Base-by-base conservation (phyloP, 2,113 vertebrate genomes). In the Isichthys henryi region DNA sequence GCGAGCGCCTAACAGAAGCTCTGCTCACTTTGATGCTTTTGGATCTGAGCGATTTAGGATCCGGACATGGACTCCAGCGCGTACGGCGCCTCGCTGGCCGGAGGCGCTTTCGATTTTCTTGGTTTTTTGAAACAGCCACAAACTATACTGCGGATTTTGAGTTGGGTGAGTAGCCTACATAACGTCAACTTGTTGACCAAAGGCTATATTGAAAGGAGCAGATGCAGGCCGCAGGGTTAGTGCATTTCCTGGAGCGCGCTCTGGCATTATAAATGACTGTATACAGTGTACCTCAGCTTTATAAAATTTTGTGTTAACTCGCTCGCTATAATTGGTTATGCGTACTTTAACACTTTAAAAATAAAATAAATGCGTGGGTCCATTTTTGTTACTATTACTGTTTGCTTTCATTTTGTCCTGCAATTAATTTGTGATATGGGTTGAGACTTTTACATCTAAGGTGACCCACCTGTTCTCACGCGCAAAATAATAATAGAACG, bases 61-160 rank as follows among this genome's bases (percentile, higher is more conserved):
- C n/a, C 23, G 17, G 87, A 48, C 86, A 95, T 94, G 95, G 95
- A 96, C 92, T 95, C 94, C 70, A 95, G 93, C 85, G 97, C 95
- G n/a, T 98, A 98, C 92, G 97, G 98, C 45, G 96, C 95, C 88
- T 94, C 96, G 87, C 96, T 97, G 90, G 96, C 97, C 0, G 98
- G 97, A 43, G 96, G 96, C 50, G 90, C 96, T 90, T 98, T 98
- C 90, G 96, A 98, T 89, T 91, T 95, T 85, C 0, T 58, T 53
- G 96, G 94, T 88, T 98, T 97, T 91, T 2, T 97, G 91, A 94
- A 95, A 90, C 96, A 98, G 90, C 98, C 97, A 39, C 97, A 97
- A 91, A 97, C 97, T 35, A 92, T 98, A 88, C 92, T 94, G 56
- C 96, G 98, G 89, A 5, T 96, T 15, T 90, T 96, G 23, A 96